Percentiles rank a stretch among this genome's conserved stretches.
Conservation (phyloP, 2,113 vertebrate species). For the Dasyornis broadbenti region DNA sequence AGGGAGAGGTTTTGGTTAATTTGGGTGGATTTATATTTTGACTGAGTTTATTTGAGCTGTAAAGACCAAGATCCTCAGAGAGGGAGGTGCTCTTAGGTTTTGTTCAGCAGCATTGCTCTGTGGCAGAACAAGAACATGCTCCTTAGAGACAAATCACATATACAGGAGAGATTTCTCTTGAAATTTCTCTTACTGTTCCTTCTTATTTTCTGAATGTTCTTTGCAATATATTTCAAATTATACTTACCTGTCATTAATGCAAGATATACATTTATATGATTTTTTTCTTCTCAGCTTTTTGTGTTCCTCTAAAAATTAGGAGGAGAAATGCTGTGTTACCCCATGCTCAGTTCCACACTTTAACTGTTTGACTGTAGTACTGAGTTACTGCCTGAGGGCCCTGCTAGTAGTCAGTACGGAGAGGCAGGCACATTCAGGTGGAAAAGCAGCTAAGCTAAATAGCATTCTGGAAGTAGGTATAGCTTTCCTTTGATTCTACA, state of each 20-base stretch:
- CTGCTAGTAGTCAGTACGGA: neutral
- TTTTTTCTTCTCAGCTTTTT: neutral
- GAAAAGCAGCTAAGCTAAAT: neutral
- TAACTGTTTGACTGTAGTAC: neutral
- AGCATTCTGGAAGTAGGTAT: neutral
- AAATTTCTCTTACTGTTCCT: neutral
- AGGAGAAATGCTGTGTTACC: neutral
- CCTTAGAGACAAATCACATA: neutral
- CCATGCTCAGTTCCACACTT: neutral
- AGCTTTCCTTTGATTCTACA: neutral
- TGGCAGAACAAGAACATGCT: neutral
- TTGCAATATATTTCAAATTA: neutral
- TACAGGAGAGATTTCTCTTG: neutral
- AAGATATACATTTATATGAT: neutral
- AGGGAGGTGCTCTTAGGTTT: neutral
- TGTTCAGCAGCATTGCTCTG: neutral
- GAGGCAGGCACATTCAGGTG: neutral
- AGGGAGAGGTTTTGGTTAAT: neutral
- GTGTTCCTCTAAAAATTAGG: fast-evolving
- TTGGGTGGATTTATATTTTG: neutral
- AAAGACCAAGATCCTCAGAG: neutral
- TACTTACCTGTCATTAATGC: neutral
- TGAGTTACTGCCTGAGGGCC: neutral
- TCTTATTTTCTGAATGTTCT: neutral
- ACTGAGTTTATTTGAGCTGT: neutral